A percentile compares a stretch with the other conserved stretches of the same genome.
These are phyloP conservation scores for Gallirallus australis DNA, from an alignment of 2,797 vertebrate genomes.

Conservation along the genomic window DNA sequence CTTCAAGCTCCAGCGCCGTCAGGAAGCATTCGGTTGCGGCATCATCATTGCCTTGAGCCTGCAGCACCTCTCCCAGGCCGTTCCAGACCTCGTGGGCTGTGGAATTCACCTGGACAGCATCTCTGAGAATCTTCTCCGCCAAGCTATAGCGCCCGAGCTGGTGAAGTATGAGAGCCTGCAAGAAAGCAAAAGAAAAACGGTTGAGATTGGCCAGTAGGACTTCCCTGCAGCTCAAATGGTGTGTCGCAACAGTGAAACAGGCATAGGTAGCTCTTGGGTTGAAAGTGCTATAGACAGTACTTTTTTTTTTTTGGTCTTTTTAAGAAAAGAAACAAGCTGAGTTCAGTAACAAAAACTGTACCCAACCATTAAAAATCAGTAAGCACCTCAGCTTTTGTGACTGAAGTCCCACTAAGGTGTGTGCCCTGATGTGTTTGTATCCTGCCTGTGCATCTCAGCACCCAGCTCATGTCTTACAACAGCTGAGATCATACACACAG, in stretches of 20 bases:
- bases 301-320: not conserved
- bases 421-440: not conserved
- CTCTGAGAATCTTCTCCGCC: constrained; percentile 94
- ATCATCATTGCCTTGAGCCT: constrained; percentile 93
- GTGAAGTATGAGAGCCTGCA: constrained; percentile 93
- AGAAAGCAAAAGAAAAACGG: constrained; percentile 20
- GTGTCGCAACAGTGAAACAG: not conserved
- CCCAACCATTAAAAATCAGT: not conserved
- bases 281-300: not conserved
- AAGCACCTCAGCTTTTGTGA: not conserved
- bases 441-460: not conserved
- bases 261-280: not conserved
- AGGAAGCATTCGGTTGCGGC: constrained; percentile 97
- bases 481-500: rapidly evolving
- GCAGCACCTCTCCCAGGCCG: constrained; percentile 94
- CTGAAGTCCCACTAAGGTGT: not conserved
- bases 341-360: not conserved
- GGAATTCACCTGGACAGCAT: constrained; percentile 96
- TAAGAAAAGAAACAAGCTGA: not conserved
- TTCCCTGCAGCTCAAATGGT: not conserved
- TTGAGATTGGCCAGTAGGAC: not conserved
- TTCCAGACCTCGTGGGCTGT: constrained; percentile 98
- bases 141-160: constrained; percentile 94
- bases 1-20: constrained; percentile 95
- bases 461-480: not conserved